A percentile compares a stretch with the other conserved stretches of the same genome.
phyloP scores from a whole-genome alignment of 64 coral and sea anemone species.

The Stichodactyla helianthus region DNA sequence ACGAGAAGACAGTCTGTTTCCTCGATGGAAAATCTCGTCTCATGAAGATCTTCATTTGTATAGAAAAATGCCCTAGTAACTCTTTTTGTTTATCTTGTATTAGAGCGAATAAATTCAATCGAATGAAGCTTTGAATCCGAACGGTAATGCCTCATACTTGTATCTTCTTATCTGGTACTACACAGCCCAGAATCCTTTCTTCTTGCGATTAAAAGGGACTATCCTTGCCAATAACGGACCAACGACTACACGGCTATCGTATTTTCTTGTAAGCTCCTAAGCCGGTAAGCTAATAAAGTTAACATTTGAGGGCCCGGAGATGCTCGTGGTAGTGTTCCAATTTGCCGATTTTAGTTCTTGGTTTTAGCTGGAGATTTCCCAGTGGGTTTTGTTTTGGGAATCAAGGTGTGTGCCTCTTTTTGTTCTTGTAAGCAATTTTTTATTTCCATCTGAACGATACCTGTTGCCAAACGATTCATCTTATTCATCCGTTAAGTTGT shows the following conservation, averaged over 20 bases:
- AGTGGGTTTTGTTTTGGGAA: neutral
- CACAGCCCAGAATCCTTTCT: too few species aligned
- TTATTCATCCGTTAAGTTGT: neutral
- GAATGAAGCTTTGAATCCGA: too few species aligned
- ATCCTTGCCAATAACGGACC: neutral
- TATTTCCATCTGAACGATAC: neutral
- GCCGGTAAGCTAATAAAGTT: conserved; percentile 1
- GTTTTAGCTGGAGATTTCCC: neutral
- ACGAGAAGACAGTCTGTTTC: neutral
- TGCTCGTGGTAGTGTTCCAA: neutral
- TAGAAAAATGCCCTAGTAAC: neutral
- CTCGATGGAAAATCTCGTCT: too few species aligned
- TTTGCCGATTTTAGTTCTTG: neutral
- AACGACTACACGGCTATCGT: neutral
- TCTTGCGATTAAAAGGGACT: neutral
- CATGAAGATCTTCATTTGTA: neutral
- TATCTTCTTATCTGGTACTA: too few species aligned
- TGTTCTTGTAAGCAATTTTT: neutral
- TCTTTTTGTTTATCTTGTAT: neutral
- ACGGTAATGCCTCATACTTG: too few species aligned
- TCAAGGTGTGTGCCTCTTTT: neutral
- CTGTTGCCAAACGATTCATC: conserved; percentile 7
- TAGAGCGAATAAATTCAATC: neutral
- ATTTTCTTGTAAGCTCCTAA: conserved; percentile 6
- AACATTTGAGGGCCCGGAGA: neutral